Percentiles rank a stretch among this genome's conserved stretches.
Evolutionary conservation across 2,113 vertebrate species (phyloP).

Genomic region (Rafetus swinhoei): DNA sequence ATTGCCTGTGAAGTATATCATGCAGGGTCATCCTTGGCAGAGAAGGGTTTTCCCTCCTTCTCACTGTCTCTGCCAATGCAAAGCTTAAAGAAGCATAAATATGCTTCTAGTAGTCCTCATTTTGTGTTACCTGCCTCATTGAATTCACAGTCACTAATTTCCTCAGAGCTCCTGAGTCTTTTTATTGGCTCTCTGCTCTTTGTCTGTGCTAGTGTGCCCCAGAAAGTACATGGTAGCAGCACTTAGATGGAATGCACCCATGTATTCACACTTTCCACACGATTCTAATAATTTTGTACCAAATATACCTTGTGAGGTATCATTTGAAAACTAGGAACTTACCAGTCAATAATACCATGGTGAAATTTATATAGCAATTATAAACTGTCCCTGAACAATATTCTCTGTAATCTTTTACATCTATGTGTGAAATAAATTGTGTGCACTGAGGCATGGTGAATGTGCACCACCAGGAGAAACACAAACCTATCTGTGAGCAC

Average conservation of each 20-base stretch:
- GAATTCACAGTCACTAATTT: background rate
- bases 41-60: background rate
- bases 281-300: background rate
- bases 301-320: background rate
- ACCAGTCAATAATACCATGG: background rate
- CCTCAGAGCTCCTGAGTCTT: background rate
- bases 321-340: background rate
- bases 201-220: background rate
- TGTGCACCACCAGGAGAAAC: no score
- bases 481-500: no score
- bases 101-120: background rate
- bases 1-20: background rate
- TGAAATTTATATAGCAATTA: background rate
- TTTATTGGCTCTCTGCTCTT: background rate
- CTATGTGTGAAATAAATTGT: no score
- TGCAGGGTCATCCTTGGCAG: background rate
- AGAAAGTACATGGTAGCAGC: background rate
- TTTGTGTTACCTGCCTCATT: background rate
- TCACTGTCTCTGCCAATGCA: background rate
- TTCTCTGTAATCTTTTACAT: no score
- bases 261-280: background rate
- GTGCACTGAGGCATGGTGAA: no score
- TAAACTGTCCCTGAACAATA: background rate
- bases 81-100: background rate
- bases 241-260: background rate